phyloP scores from a whole-genome alignment of 2,888 invertebrate species.

The Phyllotreta cruciferae region DNA sequence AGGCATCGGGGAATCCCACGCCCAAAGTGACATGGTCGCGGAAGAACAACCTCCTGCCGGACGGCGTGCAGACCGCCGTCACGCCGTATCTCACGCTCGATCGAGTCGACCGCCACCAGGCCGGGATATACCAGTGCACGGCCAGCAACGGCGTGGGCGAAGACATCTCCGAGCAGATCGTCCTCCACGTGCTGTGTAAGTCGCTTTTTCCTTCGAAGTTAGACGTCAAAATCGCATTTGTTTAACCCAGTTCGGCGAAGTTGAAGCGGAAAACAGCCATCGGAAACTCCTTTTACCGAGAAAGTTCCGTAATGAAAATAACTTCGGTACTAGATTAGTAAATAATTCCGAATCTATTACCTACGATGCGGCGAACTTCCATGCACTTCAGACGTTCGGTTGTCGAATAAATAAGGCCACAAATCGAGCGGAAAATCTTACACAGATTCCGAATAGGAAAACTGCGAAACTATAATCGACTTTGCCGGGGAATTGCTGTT shows the following conservation, averaged over 20 bases:
- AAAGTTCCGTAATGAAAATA: conserved; percentile 27
- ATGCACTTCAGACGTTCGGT: no score
- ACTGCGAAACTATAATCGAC: no score
- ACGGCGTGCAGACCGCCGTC: conserved; percentile 68
- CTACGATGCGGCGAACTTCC: no score
- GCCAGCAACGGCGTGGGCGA: conserved; percentile 71
- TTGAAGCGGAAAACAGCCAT: conserved; percentile 18
- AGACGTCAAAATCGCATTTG: no score
- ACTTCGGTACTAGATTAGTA: conserved; percentile 17
- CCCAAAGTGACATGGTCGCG: conserved; percentile 65
- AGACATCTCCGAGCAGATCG: conserved; percentile 67
- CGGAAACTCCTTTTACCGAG: conserved; percentile 14
- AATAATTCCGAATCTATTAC: conserved; percentile 17
- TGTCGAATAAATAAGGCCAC: no score
- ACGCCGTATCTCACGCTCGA: conserved; percentile 68
- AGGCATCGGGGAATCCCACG: conserved; percentile 63
- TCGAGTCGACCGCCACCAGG: conserved; percentile 69
- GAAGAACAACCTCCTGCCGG: conserved; percentile 63
- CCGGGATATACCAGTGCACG: conserved; percentile 69
- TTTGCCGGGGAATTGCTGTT: no score
- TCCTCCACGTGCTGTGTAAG: conserved; percentile 71
- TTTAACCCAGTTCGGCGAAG: neutral
- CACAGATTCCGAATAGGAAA: no score
- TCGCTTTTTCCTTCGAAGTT: conserved; percentile 40
- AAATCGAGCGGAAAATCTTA: no score